Evolutionary conservation across 1,140 invertebrate genomes (phyloP).

Genomic region (Notospermus geniculatus): DNA sequence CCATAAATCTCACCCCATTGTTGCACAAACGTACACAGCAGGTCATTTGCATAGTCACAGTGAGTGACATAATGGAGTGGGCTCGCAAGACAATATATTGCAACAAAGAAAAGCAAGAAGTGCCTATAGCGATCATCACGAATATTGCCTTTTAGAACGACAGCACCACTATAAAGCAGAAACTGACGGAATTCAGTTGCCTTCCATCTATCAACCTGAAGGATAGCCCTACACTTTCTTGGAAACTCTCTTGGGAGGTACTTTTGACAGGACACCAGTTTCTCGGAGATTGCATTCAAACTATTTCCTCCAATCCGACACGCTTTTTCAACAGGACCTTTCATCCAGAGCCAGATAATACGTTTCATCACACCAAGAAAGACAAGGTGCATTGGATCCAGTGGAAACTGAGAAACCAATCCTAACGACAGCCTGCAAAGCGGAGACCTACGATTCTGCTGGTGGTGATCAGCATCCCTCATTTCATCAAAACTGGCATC

Average conservation of each 20-base stretch:
- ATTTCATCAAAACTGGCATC: constrained; percentile 31
- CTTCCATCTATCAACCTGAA: constrained; percentile 53
- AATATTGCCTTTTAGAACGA: constrained; percentile 45
- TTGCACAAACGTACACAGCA: constrained; percentile 43
- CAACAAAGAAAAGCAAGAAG: constrained; percentile 51
- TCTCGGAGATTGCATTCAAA: constrained; percentile 22
- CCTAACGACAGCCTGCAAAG: no score
- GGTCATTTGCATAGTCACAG: constrained; percentile 33
- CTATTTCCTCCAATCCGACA: constrained; percentile 2
- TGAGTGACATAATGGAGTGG: constrained; percentile 17
- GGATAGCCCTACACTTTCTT: constrained; percentile 47
- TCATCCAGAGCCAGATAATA: constrained; percentile 40
- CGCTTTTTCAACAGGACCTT: constrained; percentile 20
- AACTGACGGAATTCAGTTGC: constrained; percentile 58
- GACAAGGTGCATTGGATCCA: constrained; percentile 55
- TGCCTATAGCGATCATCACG: constrained; percentile 45
- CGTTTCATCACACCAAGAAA: constrained; percentile 52
- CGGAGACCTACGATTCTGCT: no score
- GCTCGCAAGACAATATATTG: constrained; percentile 40
- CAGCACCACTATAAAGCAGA: constrained; percentile 54
- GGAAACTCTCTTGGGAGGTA: constrained; percentile 49
- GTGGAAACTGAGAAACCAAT: no score
- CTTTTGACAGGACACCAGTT: constrained; percentile 15
- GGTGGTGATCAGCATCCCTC: no score
- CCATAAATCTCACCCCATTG: constrained; percentile 38